Percentiles rank a stretch among this genome's conserved stretches.
These are phyloP conservation scores for Trachurus trachurus DNA, from an alignment of 2,797 vertebrate species.

Conservation along the genomic window DNA sequence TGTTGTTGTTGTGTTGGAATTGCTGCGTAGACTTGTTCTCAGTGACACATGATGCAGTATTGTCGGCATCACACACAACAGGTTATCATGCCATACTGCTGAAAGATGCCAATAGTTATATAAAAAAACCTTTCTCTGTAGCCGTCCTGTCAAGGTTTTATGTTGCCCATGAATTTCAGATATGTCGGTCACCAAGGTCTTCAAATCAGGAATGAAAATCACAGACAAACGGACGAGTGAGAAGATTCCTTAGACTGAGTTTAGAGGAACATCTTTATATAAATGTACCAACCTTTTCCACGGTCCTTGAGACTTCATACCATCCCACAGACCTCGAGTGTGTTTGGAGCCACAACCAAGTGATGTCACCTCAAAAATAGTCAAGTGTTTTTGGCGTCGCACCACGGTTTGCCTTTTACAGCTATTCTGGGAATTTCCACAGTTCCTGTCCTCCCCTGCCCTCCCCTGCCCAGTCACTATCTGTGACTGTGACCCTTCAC, in stretches of 20 bases:
- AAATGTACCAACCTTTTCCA: slow-evolving; percentile 18
- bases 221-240: not conserved
- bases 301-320: not conserved
- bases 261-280: slow-evolving; percentile 21
- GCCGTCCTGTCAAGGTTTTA: not conserved
- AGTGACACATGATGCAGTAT: too few relatives aligned
- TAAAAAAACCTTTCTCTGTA: not conserved
- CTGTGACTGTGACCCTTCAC: slow-evolving; percentile 35
- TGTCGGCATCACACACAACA: not conserved
- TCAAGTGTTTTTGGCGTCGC: slow-evolving; percentile 42
- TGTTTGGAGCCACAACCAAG: slow-evolving; percentile 47
- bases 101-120: not conserved
- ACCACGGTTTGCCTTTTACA: slow-evolving; percentile 25
- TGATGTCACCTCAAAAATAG: slow-evolving; percentile 60
- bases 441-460: not conserved
- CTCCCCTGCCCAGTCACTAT: not conserved
- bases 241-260: not conserved
- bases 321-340: slow-evolving; percentile 35
- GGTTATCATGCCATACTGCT: not conserved
- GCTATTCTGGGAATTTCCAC: slow-evolving; percentile 43
- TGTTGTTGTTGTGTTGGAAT: too few relatives aligned
- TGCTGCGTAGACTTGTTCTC: too few relatives aligned
- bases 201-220: not conserved
- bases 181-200: not conserved
- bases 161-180: not conserved